Evolutionary conservation across 2,888 invertebrate species (phyloP).

Genomic region (Pyrrhosoma nymphula): DNA sequence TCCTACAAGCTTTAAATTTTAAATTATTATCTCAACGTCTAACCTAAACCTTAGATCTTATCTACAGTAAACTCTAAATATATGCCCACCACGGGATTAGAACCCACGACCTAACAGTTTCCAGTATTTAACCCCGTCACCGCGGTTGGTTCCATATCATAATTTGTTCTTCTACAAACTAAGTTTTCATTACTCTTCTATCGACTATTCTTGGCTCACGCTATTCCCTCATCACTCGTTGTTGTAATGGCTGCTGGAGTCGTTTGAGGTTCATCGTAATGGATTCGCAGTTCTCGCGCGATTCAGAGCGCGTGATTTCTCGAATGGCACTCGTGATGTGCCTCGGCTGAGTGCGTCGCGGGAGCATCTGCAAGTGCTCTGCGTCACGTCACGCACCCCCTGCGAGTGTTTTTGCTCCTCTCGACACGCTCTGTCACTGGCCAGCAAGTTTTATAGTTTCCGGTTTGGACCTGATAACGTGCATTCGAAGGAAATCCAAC

Average conservation of each 20-base stretch:
- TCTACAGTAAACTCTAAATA: too few species aligned
- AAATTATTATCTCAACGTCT: too few species aligned
- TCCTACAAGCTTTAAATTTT: too few species aligned
- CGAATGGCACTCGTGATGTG: not conserved
- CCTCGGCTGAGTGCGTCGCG: slow-evolving; percentile 69
- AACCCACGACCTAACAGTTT: too few species aligned
- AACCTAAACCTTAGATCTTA: too few species aligned
- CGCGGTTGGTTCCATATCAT: too few species aligned
- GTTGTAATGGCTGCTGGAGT: not conserved
- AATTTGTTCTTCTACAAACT: too few species aligned
- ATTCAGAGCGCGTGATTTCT: not conserved
- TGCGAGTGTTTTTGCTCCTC: not conserved
- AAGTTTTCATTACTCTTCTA: too few species aligned
- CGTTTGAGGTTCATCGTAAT: not conserved
- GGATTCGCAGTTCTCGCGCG: not conserved
- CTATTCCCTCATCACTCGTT: too few species aligned
- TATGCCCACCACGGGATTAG: too few species aligned
- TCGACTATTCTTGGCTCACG: too few species aligned
- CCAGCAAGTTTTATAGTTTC: slow-evolving; percentile 4
- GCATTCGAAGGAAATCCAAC: not conserved
- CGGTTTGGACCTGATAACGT: not conserved
- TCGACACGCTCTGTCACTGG: not conserved
- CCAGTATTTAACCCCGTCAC: too few species aligned
- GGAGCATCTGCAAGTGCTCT: slow-evolving; percentile 70
- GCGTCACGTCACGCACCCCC: not conserved